These are phyloP conservation scores for Watsonalla cultraria DNA, from an alignment of 2,888 invertebrate species.

Conservation along the genomic window DNA sequence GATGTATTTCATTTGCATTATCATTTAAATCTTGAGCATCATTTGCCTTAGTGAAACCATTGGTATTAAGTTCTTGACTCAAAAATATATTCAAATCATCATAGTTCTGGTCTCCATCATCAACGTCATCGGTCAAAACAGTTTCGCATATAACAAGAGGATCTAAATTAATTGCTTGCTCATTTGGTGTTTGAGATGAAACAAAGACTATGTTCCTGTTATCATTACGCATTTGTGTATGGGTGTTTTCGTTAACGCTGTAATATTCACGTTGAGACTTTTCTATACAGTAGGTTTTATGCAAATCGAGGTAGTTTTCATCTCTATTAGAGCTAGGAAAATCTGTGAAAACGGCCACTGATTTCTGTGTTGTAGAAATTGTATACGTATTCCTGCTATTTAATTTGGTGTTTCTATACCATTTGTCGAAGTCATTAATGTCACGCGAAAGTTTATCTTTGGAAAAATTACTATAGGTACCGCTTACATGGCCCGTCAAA, in stretches of 20 bases:
- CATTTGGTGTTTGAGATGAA: slow-evolving; percentile 17
- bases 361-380: background rate
- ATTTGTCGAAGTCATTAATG: background rate
- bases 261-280: background rate
- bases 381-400: background rate
- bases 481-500: background rate
- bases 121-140: slow-evolving; percentile 17
- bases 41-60: background rate
- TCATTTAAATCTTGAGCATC: background rate
- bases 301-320: background rate
- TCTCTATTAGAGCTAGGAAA: background rate
- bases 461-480: no score
- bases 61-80: background rate
- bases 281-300: background rate
- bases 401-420: background rate
- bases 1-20: slow-evolving; percentile 5
- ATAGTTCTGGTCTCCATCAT: slow-evolving; percentile 6
- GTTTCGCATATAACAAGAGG: slow-evolving; percentile 43
- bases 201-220: slow-evolving; percentile 23
- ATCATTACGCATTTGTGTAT: slow-evolving; percentile 2
- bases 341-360: background rate
- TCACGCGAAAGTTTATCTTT: background rate
- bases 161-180: slow-evolving; percentile 14
- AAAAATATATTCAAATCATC: background rate
- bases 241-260: background rate